Base-by-base conservation (phyloP, 53 echinoderm and acorn worm genomes). In the Temnopleurus reevesii region DNA sequence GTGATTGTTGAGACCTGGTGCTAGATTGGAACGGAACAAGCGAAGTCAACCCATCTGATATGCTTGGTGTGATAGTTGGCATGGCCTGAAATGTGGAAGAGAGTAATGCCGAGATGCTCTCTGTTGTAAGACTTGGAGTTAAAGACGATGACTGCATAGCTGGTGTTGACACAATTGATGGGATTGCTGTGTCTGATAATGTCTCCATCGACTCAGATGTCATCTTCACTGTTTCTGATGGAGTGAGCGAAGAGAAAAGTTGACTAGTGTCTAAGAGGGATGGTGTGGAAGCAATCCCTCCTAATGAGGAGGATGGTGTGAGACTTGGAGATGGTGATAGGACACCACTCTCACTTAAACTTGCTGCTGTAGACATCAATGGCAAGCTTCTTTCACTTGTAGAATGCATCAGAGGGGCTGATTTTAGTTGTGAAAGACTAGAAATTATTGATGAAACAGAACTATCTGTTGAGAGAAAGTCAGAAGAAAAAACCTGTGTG, bases 221-320 rank as follows among this genome's bases (percentile, higher is more conserved):
- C n/a, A n/a, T n/a, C n/a, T 21, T 71, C 4, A 10, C n/a, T 41
- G 41, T 41, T 18, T 71, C 43, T 38, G 71, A 71, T 21, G 71
- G 71, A 8, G 8, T 4, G 21, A 71, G 19, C 41, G 71, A n/a
- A n/a, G 71, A 71, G 27, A 38, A 5, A 7, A 71, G 12, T 41
- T 15, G 71, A 5, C 36, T 7, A 36, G 71, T 71, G 5, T 1
- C 18, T 41, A 3, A 13, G 41, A 71, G 23, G 41, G 19, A 35
- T 71, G 27, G 41, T 41, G 71, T 38, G 41, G 71, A 41, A 43
- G 38, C 23, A 41, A 71, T 71, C 36, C 71, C 41, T 71, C 38
- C 41, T 23, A n/a, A 21, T 43, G 71, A 88, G 21, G 25, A 27
- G 38, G 83, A 84, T 84, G 90, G 54, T 83, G 81, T 55, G 33